phyloP scores from a whole-genome alignment of 2,113 vertebrate species.

The Nerophis lumbriciformis region DNA sequence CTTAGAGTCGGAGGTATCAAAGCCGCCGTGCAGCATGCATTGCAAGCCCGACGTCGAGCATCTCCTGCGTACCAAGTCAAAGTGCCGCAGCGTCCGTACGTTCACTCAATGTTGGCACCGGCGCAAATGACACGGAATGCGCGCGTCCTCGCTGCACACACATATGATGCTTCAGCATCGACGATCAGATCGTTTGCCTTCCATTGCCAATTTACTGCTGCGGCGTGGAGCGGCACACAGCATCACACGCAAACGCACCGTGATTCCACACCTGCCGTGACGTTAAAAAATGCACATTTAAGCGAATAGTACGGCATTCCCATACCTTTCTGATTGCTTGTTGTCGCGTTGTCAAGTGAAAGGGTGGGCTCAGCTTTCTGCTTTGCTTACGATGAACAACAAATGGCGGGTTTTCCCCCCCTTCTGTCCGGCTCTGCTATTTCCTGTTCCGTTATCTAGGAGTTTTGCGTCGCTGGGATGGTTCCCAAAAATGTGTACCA shows the following conservation, averaged over 20 bases:
- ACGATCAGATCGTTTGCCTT: conserved; percentile 23
- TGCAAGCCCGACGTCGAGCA: conserved; percentile 48
- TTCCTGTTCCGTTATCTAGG: conserved; percentile 37
- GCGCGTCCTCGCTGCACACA: conserved; percentile 40
- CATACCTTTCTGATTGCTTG: conserved; percentile 66
- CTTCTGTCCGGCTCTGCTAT: conserved; percentile 34
- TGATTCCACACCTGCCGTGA: conserved; percentile 21
- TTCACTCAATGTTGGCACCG: conserved; percentile 47
- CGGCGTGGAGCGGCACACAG: conserved; percentile 47
- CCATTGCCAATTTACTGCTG: conserved; percentile 44
- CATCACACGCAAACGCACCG: conserved; percentile 23
- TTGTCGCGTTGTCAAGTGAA: conserved; percentile 71
- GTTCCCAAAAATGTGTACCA: conserved; percentile 69
- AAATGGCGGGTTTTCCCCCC: conserved; percentile 22
- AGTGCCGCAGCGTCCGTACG: conserved; percentile 70
- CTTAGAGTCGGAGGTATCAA: conserved; percentile 56
- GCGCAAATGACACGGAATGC: conserved; percentile 43
- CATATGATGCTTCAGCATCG: conserved; percentile 43
- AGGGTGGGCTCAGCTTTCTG: conserved; percentile 62
- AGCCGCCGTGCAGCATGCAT: conserved; percentile 63
- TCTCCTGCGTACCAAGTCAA: conserved; percentile 56
- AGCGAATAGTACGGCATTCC: conserved; percentile 57
- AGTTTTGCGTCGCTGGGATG: conserved; percentile 54
- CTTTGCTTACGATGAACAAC: conserved; percentile 36
- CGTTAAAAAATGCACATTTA: conserved; percentile 23